These are phyloP conservation scores for Antrozous pallidus DNA, from an alignment of 2,797 vertebrate species.

Conservation along the genomic window DNA sequence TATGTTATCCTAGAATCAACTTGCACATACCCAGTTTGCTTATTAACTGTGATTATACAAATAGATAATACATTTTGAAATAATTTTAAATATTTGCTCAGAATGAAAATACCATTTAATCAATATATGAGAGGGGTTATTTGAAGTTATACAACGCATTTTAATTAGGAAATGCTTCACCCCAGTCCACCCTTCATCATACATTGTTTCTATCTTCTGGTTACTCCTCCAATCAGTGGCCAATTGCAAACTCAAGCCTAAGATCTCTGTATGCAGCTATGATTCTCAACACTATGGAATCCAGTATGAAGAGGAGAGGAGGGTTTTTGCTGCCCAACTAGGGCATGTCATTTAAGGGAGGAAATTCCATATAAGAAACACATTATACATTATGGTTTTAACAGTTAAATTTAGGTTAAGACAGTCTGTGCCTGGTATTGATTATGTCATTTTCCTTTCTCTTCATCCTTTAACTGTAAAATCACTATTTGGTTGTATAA, in stretches of 20 bases:
- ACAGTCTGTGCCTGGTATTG: neutral
- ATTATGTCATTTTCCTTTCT: neutral
- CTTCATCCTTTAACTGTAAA: neutral
- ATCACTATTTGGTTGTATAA: neutral
- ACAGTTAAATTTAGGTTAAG: neutral
- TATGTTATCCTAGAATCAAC: neutral
- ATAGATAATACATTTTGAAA: neutral
- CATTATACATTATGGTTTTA: neutral
- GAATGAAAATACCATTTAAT: neutral
- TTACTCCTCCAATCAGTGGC: neutral
- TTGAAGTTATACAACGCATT: neutral
- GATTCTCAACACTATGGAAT: neutral
- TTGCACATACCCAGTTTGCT: neutral
- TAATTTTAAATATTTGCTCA: neutral
- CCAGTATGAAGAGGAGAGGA: fast-evolving
- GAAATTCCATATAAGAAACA: neutral
- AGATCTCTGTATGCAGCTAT: neutral
- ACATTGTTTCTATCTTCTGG: neutral
- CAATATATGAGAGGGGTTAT: neutral
- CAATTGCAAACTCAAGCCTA: neutral
- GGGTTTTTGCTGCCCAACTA: neutral
- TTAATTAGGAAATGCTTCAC: neutral
- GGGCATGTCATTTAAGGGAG: neutral
- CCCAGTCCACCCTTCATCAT: neutral
- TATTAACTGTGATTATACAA: neutral